Base-by-base conservation (phyloP, 30 jellyfish, hydroid and myxozoan species). In the Pelagia noctiluca region DNA sequence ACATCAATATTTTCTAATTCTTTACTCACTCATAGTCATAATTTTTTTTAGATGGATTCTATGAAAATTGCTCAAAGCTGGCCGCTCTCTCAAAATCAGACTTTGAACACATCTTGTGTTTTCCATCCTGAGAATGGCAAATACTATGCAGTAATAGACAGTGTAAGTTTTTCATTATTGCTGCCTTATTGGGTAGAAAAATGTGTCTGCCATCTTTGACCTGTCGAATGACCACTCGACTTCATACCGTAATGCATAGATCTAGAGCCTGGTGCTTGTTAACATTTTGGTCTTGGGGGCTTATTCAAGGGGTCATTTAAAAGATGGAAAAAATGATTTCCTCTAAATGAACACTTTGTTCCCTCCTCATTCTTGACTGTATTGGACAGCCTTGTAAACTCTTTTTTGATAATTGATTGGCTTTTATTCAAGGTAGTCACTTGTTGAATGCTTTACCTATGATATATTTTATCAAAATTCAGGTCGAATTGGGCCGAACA, bases 51-150 rank as follows among this genome's bases (percentile, higher is more conserved):
- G 91, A 42, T 81, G 29, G 84, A 50, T 11, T 31, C 49, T 36
- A 29, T 69, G 31, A 81, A 81, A 33, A 78, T 70, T 42, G 13
- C 32, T 16, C 84, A 52, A 35, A 81, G 91, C 60, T 81, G 91
- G 91, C 82, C 91, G 18, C 5, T 67, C 5, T 22, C 61, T 0
- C 76, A 68, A 7, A 10, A 62, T 8, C 50, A 67, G 35, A 23
- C 21, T 30, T 36, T 81, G 36, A 48, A 31, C 54, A 52, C 91
- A 18, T 81, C 91, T 0, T 80, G 71, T 30, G 48, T 81, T n/a
- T 70, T 34, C 57, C 47, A 68, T 49, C 3, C 36, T 21, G 42
- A 32, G 1, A 22, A 16, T 2, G 63, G 35, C 2, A 60, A 53
- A 65, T 81, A 81, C 53, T 35, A 29, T 35, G 74, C 76, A 7